phyloP scores from a whole-genome alignment of 1,140 invertebrate genomes.

The Ceratosolen solmsi region DNA sequence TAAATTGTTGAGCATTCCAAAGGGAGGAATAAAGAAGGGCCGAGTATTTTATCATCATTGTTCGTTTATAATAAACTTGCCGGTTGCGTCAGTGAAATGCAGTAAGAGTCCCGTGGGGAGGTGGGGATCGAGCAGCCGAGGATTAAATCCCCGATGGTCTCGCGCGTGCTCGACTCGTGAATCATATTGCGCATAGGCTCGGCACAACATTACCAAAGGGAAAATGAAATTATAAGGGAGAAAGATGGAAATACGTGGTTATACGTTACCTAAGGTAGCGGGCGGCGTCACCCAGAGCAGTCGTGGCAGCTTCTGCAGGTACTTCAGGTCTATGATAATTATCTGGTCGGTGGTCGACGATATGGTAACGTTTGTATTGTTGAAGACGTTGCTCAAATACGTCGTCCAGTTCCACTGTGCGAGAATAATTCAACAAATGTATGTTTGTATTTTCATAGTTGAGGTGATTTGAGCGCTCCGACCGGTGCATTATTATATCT shows the following conservation, averaged over 20 bases:
- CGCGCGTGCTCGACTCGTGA: background rate
- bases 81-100: background rate
- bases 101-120: background rate
- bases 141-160: background rate
- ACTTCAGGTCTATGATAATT: slow-evolving; percentile 78
- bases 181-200: background rate
- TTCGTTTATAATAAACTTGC: background rate
- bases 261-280: slow-evolving; percentile 73
- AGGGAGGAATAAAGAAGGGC: background rate
- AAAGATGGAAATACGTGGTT: background rate
- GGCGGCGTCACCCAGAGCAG: slow-evolving; percentile 73
- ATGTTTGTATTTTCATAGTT: background rate
- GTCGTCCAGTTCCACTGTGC: slow-evolving; percentile 80
- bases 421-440: background rate
- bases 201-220: no score
- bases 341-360: slow-evolving; percentile 72
- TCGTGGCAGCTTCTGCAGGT: slow-evolving; percentile 76
- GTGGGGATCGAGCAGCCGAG: background rate
- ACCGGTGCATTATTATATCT: no score
- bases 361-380: slow-evolving; percentile 76
- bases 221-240: background rate
- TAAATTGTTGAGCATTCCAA: background rate
- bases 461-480: background rate
- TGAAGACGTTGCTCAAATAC: slow-evolving; percentile 77
- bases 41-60: background rate